Evolutionary conservation across 2,888 invertebrate genomes (phyloP).

Genomic region (Rhimphoctona megacephalus): DNA sequence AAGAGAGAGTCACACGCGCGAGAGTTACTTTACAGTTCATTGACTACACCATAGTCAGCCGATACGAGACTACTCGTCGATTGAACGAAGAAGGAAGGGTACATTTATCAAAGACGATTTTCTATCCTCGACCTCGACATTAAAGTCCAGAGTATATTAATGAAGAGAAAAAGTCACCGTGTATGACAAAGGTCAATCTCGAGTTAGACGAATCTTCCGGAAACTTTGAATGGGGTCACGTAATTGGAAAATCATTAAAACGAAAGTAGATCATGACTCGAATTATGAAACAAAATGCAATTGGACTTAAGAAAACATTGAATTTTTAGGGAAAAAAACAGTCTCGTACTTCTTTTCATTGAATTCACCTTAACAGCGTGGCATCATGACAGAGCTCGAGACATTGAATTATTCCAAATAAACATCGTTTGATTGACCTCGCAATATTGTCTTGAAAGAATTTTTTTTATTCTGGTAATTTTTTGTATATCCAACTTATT

Average conservation of each 20-base stretch:
- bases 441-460: background rate
- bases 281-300: background rate
- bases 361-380: background rate
- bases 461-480: background rate
- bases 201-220: constrained; percentile 19
- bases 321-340: background rate
- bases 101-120: constrained; percentile 27
- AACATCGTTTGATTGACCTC: background rate
- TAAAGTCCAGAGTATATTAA: constrained; percentile 19
- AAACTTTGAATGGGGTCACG: background rate
- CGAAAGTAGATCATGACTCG: background rate
- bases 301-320: background rate
- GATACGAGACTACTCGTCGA: constrained; percentile 1
- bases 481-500: background rate
- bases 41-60: constrained; percentile 37
- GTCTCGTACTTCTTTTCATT: background rate
- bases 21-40: constrained; percentile 51
- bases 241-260: background rate
- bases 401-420: background rate
- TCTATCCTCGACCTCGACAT: constrained; percentile 54
- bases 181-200: constrained; percentile 59
- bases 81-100: constrained; percentile 34
- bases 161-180: background rate
- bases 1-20: background rate
- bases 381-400: background rate